Base-by-base conservation (phyloP, 2,797 vertebrate genomes). In the Alca torda region DNA sequence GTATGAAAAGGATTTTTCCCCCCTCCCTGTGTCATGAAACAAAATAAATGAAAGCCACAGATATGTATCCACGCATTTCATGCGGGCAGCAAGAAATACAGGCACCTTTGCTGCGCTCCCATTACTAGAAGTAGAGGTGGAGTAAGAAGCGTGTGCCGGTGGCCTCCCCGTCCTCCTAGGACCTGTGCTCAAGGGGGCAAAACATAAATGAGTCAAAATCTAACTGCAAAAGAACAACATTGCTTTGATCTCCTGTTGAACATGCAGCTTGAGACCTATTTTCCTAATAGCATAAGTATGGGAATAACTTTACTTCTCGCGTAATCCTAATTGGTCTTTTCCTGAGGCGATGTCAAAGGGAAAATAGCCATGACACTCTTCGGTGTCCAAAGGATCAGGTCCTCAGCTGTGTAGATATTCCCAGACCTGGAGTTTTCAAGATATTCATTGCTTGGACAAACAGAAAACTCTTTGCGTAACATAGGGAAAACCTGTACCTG, bases 1-100 rank as follows among this genome's bases (percentile, higher is more conserved):
- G 95, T 97, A 84, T 89, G 91, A 91, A 96, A 95, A 97, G 75
- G 92, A 92, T 84, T 96, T 92, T 59, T 81, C 69, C 69, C 91
- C 86, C 93, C 24, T 84, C 88, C 74, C 77, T 65, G 84, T 96
- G 80, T 84, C 54, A 3, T 94, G 91, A 91, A 96, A 87, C 79
- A 70, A 82, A 94, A 81, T 80, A 95, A 95, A 89, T 78, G 81
- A 73, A 81, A 95, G 85, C 48, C 86, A 91, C 79, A 88, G 87
- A 91, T 60, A 61, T 86, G 79, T 77, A 51, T 83, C 81, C 69
- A 56, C 23, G 11, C 73, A 64, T 77, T 87, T 84, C 75, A 70
- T 33, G 67, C 50, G 39, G 61, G 68, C 65, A 46, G 54, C 37
- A 23, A 84, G 93, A 80, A 73, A 80, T 33, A 6, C 39, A 76